Conservation (phyloP, 1,140 invertebrate species). For the Drosophila murphyi region DNA sequence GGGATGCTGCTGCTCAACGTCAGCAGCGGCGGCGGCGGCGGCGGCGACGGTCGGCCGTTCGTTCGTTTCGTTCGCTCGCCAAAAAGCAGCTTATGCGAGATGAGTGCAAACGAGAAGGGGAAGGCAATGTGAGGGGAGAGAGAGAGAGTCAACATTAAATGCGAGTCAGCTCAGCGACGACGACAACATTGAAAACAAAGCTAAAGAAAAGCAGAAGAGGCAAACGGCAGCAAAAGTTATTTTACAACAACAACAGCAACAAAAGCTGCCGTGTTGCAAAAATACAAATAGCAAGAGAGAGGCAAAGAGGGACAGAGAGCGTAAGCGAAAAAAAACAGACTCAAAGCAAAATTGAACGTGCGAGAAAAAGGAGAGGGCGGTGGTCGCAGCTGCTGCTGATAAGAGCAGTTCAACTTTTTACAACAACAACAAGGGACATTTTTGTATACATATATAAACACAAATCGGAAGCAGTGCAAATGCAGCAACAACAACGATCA, state of each 20-base stretch:
- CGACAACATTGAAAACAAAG: conserved; percentile 28
- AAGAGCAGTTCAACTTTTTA: conserved; percentile 45
- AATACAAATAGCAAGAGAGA: conserved; percentile 22
- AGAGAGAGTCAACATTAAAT: conserved; percentile 34
- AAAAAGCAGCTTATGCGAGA: conserved; percentile 36
- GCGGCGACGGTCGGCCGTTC: conserved; percentile 21
- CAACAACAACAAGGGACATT: conserved; percentile 24
- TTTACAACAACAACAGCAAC: conserved; percentile 34
- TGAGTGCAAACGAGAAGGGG: background rate
- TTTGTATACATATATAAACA: background rate
- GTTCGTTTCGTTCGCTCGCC: conserved; percentile 15
- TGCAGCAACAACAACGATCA: conserved; percentile 25
- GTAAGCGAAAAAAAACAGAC: background rate
- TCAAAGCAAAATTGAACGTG: background rate
- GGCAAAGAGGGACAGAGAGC: conserved; percentile 12
- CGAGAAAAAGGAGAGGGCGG: conserved; percentile 37
- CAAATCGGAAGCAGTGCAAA: conserved; percentile 32
- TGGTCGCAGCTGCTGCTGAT: conserved; percentile 40
- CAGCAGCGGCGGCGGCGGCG: conserved; percentile 7
- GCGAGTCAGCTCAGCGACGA: conserved; percentile 34
- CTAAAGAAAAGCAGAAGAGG: conserved; percentile 33
- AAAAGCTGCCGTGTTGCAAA: conserved; percentile 44
- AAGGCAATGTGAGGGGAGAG: background rate
- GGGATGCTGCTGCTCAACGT: conserved; percentile 36
- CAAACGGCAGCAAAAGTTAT: conserved; percentile 52